Conservation (phyloP, 2,113 vertebrate species). For the Macrotus californicus region DNA sequence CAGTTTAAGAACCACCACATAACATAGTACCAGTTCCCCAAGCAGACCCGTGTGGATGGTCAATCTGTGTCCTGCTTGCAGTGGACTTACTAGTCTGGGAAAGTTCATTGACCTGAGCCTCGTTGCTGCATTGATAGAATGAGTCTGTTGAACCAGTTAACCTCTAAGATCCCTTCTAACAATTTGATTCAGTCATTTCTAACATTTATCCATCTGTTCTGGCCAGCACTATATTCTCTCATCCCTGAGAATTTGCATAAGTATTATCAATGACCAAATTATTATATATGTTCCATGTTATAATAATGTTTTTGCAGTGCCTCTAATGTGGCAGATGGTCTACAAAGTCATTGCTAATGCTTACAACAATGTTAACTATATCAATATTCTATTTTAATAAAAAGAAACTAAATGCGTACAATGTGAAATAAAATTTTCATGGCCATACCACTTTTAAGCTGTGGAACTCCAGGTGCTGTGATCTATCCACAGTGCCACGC, state of each 20-base stretch:
- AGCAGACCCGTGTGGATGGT: not conserved
- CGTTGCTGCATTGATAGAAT: not conserved
- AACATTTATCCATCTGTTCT: not conserved
- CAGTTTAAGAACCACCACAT: not conserved
- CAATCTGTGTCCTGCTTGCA: not conserved
- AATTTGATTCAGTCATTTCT: conserved; percentile 3
- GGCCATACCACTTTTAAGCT: not conserved
- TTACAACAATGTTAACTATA: not conserved
- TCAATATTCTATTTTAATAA: conserved; percentile 3
- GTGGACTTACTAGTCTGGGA: not conserved
- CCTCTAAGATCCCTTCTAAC: not conserved
- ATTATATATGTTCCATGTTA: not conserved
- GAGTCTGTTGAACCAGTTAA: not conserved
- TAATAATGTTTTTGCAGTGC: conserved; percentile 6
- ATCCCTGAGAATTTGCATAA: not conserved
- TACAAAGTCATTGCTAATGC: conserved; percentile 17
- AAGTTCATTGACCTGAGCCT: not conserved
- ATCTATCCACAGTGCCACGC: not conserved
- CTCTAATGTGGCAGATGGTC: not conserved
- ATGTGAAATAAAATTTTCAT: conserved; percentile 15
- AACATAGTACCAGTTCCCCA: not conserved
- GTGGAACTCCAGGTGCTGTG: not conserved
- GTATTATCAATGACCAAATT: conserved; percentile 3
- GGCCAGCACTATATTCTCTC: not conserved
- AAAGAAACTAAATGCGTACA: not conserved